Base-by-base conservation (phyloP, 2,888 invertebrate species). In the Druceiella hillmani region DNA sequence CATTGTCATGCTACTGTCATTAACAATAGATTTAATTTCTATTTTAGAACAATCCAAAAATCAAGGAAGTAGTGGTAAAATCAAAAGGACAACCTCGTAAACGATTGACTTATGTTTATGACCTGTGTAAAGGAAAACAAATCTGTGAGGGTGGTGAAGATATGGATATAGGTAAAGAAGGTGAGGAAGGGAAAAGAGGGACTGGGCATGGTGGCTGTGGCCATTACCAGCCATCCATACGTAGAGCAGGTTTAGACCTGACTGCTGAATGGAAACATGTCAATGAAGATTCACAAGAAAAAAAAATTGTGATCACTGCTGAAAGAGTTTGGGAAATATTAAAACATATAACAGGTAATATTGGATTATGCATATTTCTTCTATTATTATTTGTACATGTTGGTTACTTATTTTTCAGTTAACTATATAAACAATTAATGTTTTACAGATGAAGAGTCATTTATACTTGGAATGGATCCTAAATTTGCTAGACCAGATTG, bases 71-170 rank as follows among this genome's bases (percentile, higher is more conserved):
- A 40, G 81, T 99, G 0, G 81, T 87, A 75, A 98, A 98, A 65
- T 91, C 95, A 1, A 94, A 94, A 69, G 94, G 94, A 2, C 94
- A 97, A 55, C 93, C 95, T 1, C 78, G 98, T 41, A 94, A 95
- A 63, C 78, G 99, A 37, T 70, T 99, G 41, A 86, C 91, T 2
- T 90, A 93, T 66, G 90, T 99, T 0, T 99, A 99, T 64, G 99
- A 99, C 61, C 67, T 99, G 17, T 99, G 98, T 64, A 99, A 99
- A 69, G 89, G 92, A 4, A 97, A 97, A 66, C 92, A 90, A 50
- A 89, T 98, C 56, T 99, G 99, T 65, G 98, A 98, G 64, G 97
- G 97, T 43, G 97, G 95, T 43, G 97, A 97, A 63, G 98, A 97
- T 62, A 92, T 95, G 87, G 95, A 97, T 55, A 78, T 90, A 39